These are phyloP conservation scores for Premnoplex brunnescens DNA, from an alignment of 2,797 vertebrate genomes.

Conservation along the genomic window DNA sequence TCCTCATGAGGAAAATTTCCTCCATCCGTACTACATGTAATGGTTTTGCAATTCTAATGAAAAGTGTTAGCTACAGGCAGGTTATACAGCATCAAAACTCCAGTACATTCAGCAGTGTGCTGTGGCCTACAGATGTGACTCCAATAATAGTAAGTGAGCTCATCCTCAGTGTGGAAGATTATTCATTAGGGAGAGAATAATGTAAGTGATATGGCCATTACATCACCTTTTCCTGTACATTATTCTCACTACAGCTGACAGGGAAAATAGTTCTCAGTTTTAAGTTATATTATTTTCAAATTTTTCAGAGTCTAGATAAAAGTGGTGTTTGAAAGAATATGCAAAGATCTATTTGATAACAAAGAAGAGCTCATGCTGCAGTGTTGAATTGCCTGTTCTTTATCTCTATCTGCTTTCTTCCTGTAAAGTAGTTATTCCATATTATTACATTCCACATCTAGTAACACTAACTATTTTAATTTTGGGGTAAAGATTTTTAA, in stretches of 20 bases:
- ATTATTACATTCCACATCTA: background rate
- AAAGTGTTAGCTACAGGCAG: slow-evolving; percentile 40
- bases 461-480: background rate
- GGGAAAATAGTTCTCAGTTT: slow-evolving; percentile 75
- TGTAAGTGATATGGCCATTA: slow-evolving; percentile 93
- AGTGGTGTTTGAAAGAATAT: background rate
- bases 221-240: slow-evolving; percentile 91
- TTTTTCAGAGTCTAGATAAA: slow-evolving; percentile 16
- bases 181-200: slow-evolving; percentile 84
- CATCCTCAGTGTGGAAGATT: slow-evolving; percentile 84
- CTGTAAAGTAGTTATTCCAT: background rate
- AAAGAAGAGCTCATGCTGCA: background rate
- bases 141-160: slow-evolving; percentile 88
- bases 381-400: background rate
- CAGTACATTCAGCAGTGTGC: slow-evolving; percentile 65
- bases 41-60: slow-evolving; percentile 27
- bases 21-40: slow-evolving; percentile 34
- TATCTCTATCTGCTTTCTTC: background rate
- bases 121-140: slow-evolving; percentile 86
- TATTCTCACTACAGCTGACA: slow-evolving; percentile 81
- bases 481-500: background rate
- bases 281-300: slow-evolving; percentile 23
- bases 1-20: slow-evolving; percentile 29
- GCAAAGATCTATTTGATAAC: background rate
- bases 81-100: slow-evolving; percentile 59